Evolutionary conservation across 2,113 vertebrate species (phyloP).

Genomic region (Patagioenas fasciata): DNA sequence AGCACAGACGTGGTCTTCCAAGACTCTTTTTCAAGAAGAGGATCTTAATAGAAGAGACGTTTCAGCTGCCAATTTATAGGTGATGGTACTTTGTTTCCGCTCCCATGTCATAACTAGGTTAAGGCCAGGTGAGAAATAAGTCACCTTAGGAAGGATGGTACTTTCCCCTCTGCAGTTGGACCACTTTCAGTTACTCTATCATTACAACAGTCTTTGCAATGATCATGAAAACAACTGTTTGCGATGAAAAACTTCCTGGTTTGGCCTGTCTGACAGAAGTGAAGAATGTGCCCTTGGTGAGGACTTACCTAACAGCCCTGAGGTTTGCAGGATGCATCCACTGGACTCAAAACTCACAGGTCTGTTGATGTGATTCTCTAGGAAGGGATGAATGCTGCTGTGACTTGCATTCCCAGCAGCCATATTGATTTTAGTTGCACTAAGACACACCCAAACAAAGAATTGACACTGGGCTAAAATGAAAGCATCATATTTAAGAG

Average conservation of each 20-base stretch:
- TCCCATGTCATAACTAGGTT: background rate
- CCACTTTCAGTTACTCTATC: background rate
- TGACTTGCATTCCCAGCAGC: background rate
- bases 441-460: background rate
- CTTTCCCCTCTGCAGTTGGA: background rate
- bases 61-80: background rate
- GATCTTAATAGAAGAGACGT: background rate
- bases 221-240: background rate
- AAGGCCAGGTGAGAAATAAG: background rate
- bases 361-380: background rate
- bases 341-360: background rate
- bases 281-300: background rate
- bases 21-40: background rate
- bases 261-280: background rate
- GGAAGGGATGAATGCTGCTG: background rate
- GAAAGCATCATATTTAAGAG: background rate
- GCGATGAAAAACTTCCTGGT: background rate
- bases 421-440: background rate
- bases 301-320: fast-evolving
- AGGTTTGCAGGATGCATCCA: background rate
- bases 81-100: background rate
- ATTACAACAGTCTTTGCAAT: background rate
- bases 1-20: background rate
- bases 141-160: fast-evolving
- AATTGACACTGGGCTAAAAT: background rate